These are phyloP conservation scores for Cavia porcellus DNA, from an alignment of 2,113 vertebrate species.

Conservation along the genomic window DNA sequence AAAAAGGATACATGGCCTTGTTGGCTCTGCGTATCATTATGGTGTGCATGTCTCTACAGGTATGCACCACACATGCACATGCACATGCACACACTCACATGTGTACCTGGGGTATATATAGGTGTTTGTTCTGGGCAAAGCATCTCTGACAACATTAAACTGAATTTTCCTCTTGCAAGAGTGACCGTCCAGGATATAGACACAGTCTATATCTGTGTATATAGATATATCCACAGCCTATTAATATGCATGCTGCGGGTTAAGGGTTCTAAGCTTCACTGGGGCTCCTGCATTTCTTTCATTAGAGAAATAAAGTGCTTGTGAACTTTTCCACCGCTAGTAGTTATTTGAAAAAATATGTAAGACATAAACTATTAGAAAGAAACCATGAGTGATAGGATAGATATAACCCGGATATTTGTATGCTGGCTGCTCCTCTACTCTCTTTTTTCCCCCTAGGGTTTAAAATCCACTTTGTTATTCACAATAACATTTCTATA, in stretches of 20 bases:
- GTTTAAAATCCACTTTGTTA: slow-evolving; percentile 69
- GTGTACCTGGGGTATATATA: neutral
- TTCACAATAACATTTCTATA: slow-evolving; percentile 67
- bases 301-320: neutral
- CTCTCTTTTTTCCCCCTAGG: slow-evolving; percentile 39
- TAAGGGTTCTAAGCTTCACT: neutral
- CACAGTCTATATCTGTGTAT: too few relatives aligned
- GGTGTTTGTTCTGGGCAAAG: neutral
- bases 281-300: neutral
- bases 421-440: neutral
- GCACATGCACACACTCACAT: neutral
- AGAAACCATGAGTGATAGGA: neutral
- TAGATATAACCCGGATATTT: slow-evolving; percentile 31
- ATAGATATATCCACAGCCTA: neutral
- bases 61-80: neutral
- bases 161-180: neutral
- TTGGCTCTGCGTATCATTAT: neutral
- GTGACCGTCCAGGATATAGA: neutral
- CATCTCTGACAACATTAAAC: slow-evolving; percentile 30
- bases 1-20: neutral
- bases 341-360: neutral
- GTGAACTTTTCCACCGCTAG: neutral
- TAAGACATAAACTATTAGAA: neutral
- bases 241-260: neutral
- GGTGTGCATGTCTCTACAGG: neutral